Percentiles rank a stretch among this genome's conserved stretches.
phyloP scores from a whole-genome alignment of 2,888 invertebrate genomes.

The Eupithecia pulchellata region DNA sequence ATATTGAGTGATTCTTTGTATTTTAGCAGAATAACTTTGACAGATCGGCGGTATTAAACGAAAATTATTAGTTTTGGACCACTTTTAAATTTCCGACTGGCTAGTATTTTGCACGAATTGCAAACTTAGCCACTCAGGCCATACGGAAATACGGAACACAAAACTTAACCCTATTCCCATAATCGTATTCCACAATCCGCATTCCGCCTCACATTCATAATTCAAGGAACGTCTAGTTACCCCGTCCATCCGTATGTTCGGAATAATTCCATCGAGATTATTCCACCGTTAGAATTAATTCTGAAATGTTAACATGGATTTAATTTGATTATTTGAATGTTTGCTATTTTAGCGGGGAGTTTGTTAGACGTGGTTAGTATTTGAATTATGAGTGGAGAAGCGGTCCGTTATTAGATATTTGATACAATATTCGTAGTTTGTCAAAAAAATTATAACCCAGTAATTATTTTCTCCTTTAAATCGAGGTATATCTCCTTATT shows the following conservation, averaged over 20 bases:
- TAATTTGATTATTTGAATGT: conserved; percentile 27
- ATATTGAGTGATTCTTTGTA: too few species aligned
- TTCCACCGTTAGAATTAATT: conserved; percentile 41
- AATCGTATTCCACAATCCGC: not conserved
- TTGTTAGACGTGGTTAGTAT: too few species aligned
- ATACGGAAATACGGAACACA: not conserved
- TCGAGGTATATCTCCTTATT: too few species aligned
- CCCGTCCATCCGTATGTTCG: conserved; percentile 34
- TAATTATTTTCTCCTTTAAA: too few species aligned
- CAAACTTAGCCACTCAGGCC: not conserved
- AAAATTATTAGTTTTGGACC: not conserved
- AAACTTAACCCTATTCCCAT: conserved; percentile 4
- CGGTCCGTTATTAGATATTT: not conserved
- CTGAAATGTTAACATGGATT: conserved; percentile 27
- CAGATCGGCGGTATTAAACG: not conserved
- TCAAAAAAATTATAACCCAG: too few species aligned
- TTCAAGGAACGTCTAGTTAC: conserved; percentile 35
- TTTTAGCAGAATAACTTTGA: too few species aligned
- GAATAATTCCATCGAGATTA: conserved; percentile 40
- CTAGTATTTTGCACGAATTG: too few species aligned
- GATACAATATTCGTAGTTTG: too few species aligned
- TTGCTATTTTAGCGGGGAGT: not conserved
- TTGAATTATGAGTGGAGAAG: too few species aligned
- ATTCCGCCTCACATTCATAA: conserved; percentile 32
- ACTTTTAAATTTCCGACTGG: too few species aligned